Base-by-base conservation (phyloP, 2,113 vertebrate species). In the Synchiropus splendidus region DNA sequence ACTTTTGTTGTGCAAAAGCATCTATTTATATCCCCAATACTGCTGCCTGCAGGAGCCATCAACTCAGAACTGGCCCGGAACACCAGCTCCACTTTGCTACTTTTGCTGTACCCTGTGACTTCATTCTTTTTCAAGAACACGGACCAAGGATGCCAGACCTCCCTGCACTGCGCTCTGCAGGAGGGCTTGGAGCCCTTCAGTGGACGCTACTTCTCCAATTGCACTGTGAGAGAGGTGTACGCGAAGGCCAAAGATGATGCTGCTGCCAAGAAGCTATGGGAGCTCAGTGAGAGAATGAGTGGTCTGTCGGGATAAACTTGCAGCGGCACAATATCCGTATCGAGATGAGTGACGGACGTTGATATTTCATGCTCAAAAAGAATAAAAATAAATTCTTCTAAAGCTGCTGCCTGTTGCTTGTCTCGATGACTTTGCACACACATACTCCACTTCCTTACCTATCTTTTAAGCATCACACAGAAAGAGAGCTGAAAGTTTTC, bases 141-240 rank as follows among this genome's bases (percentile, higher is more conserved):
- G 0, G 50, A 70, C 6, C 83, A 74, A 2, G 91, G 89, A 0
- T 80, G 87, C 0, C 87, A 80, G 77, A 87, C 82, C 2, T 80
- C 85, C 1, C 78, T 95, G 57, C 78, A 88, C 79, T 95, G 92
- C 0, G 87, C 91, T 33, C 69, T 86, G 0, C 81, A 81, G 61
- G 80, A 84, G 2, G 89, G 81, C 17, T 73, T 95, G 0, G 89
- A 95, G 60, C 73, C 64, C 38, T 64, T 90, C 65, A 92, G 83
- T 0, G 92, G 90, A 1, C 82, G 88, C 31, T 92, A 91, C 71
- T 92, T 94, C 51, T 62, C 78, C 6, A 18, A 2, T 71, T 81
- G 5, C 75, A 55, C 60, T 9, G 56, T 36, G 63, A 84, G 0
- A 46, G 54, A 57, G 2, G 1, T 64, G 10, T 49, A n/a, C 4